Conservation (phyloP, 2,888 invertebrate species). For the Drosophila nr. perissopoda region DNA sequence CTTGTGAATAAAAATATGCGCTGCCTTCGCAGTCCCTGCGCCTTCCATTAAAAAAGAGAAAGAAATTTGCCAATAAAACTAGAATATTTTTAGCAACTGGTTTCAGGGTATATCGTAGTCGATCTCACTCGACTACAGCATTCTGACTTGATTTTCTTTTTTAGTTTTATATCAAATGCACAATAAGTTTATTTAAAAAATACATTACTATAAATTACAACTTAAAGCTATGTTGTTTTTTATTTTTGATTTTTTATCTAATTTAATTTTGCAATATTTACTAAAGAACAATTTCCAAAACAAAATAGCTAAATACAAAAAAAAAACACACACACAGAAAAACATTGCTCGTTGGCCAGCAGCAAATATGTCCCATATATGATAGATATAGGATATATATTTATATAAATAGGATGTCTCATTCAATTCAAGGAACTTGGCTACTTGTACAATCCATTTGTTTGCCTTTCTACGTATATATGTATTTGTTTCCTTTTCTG, state of each 20-base stretch:
- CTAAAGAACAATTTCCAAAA: conserved; percentile 57
- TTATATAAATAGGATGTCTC: conserved; percentile 33
- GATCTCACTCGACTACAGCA: too few relatives aligned
- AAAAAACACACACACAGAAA: background rate
- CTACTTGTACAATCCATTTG: conserved; percentile 40
- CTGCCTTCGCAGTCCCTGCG: too few relatives aligned
- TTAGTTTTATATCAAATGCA: conserved; percentile 69
- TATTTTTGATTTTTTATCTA: conserved; percentile 17
- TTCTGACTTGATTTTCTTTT: background rate
- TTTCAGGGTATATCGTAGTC: too few relatives aligned
- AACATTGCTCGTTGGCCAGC: conserved; percentile 9
- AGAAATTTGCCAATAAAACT: too few relatives aligned
- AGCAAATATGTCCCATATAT: background rate
- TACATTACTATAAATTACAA: conserved; percentile 78
- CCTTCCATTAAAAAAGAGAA: too few relatives aligned
- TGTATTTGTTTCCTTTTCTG: conserved; percentile 25
- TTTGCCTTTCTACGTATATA: conserved; percentile 9
- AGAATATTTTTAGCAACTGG: too few relatives aligned
- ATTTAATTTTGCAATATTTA: conserved; percentile 40
- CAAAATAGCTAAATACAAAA: conserved; percentile 20
- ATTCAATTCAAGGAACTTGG: conserved; percentile 35
- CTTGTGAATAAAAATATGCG: too few relatives aligned
- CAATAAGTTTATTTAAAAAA: conserved; percentile 77
- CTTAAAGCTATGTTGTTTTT: conserved; percentile 58
- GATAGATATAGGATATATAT: background rate